These are phyloP conservation scores for Merluccius polli DNA, from an alignment of 2,797 vertebrate species.

Conservation along the genomic window DNA sequence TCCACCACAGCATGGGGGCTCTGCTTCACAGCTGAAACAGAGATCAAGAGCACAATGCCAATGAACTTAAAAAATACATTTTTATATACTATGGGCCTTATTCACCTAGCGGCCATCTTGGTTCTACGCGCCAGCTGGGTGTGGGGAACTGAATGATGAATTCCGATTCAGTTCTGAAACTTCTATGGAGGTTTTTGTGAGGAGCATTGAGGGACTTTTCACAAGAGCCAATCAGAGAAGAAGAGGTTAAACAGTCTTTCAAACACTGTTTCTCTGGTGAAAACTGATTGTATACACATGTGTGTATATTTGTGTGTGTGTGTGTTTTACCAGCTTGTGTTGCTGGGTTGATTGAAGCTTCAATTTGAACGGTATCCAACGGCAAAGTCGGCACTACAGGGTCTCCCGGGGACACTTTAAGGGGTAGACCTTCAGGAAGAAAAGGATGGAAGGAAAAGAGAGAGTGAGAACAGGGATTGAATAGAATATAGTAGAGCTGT, in stretches of 20 bases:
- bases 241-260: not conserved
- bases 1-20: slow-evolving; percentile 68
- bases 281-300: not conserved
- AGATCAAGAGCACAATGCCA: slow-evolving; percentile 17
- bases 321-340: not conserved
- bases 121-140: no score
- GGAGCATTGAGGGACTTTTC: not conserved
- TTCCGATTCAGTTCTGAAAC: not conserved
- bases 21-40: slow-evolving; percentile 64
- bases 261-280: not conserved
- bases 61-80: not conserved
- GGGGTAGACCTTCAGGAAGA: slow-evolving; percentile 49
- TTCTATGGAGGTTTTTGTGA: not conserved
- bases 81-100: not conserved
- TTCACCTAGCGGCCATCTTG: not conserved
- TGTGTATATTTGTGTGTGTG: not conserved
- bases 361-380: not conserved
- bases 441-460: not conserved
- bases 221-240: not conserved
- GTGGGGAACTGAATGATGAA: not conserved
- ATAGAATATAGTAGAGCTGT: not conserved
- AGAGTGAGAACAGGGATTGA: not conserved
- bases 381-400: slow-evolving; percentile 45
- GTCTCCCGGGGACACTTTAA: slow-evolving; percentile 68
- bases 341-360: not conserved